A percentile compares a stretch with the other conserved stretches of the same genome.
phyloP scores from a whole-genome alignment of 1,140 invertebrate genomes.

The Alviniconcha marisindica region DNA sequence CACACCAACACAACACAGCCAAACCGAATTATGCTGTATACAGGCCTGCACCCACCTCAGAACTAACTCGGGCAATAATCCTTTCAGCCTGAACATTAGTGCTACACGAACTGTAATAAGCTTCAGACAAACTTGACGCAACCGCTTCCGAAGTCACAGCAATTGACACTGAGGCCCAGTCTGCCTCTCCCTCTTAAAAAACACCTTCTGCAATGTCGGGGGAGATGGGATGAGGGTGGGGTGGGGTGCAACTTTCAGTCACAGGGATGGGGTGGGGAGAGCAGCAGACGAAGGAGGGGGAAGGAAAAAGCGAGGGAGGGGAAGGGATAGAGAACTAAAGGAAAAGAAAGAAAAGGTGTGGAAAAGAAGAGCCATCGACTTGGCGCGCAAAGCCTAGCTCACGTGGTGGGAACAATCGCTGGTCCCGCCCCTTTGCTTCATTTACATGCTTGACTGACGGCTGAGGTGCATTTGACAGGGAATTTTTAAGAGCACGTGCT shows the following conservation, averaged over 20 bases:
- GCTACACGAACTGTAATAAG: no score
- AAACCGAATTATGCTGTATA: no score
- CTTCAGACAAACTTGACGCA: no score
- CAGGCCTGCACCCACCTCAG: no score
- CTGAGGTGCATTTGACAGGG: background rate
- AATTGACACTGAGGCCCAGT: no score
- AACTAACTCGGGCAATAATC: no score
- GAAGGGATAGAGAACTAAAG: no score
- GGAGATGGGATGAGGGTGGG: background rate
- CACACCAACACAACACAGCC: background rate
- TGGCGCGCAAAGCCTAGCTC: background rate
- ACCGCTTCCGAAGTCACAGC: no score
- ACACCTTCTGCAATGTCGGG: background rate
- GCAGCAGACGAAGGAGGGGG: background rate
- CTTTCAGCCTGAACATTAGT: no score
- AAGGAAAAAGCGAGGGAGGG: background rate
- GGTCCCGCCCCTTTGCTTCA: constrained; percentile 5
- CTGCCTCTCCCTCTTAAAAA: no score
- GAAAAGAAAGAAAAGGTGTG: background rate
- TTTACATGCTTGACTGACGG: constrained; percentile 23
- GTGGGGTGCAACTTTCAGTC: background rate
- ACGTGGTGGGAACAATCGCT: background rate
- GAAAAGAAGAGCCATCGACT: background rate
- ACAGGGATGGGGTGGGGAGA: background rate
- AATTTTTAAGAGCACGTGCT: background rate